phyloP scores from a whole-genome alignment of 2,797 vertebrate species.

The Microchirus variegatus region DNA sequence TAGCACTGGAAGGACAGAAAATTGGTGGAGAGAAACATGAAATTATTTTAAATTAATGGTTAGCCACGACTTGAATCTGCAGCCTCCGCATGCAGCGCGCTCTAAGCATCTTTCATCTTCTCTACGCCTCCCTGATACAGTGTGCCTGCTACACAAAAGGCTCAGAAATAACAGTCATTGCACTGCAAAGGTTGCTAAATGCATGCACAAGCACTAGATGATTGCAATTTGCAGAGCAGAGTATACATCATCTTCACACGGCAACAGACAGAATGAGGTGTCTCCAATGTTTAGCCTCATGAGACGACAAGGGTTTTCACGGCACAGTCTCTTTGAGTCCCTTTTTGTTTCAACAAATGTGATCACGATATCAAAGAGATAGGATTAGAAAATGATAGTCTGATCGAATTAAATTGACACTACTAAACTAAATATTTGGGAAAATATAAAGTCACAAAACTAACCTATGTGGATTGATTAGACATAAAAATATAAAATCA shows the following conservation, averaged over 20 bases:
- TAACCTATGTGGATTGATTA: neutral
- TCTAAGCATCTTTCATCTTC: constrained; percentile 49
- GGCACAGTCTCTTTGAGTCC: neutral
- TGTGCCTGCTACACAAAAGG: constrained; percentile 46
- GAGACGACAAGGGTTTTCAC: constrained; percentile 18
- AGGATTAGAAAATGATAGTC: neutral
- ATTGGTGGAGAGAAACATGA: constrained; percentile 60
- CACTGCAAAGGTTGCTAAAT: constrained; percentile 43
- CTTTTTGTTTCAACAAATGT: constrained; percentile 5
- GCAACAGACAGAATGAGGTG: constrained; percentile 36
- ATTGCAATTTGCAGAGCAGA: constrained; percentile 23
- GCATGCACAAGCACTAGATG: constrained; percentile 26
- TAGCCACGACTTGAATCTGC: constrained; percentile 51
- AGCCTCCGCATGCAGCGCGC: constrained; percentile 26
- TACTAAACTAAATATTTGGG: too few species aligned
- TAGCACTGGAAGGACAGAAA: constrained; percentile 33
- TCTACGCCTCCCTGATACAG: constrained; percentile 46
- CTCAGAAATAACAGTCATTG: constrained; percentile 49
- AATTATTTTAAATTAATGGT: constrained; percentile 72
- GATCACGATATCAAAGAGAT: neutral
- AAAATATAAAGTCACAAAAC: too few species aligned
- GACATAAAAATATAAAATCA: neutral
- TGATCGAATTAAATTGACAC: neutral
- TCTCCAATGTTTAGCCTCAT: constrained; percentile 12
- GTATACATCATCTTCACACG: constrained; percentile 34